Evolutionary conservation across 2,113 vertebrate genomes (phyloP).

Genomic region (Bos javanicus): DNA sequence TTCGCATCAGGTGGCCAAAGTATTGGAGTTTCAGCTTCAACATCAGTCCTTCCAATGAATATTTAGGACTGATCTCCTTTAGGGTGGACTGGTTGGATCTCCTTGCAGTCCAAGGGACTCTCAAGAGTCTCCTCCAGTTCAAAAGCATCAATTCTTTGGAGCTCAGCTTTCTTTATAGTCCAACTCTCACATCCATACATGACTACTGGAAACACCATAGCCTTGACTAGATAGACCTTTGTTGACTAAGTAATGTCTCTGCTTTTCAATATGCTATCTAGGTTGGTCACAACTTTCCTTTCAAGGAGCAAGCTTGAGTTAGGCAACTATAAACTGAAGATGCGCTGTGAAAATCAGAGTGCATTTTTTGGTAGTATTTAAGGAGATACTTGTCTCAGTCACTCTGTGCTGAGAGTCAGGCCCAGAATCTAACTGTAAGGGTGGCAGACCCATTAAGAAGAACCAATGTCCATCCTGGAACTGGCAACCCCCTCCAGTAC

Average conservation of each 20-base stretch:
- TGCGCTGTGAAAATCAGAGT: neutral
- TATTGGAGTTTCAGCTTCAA: neutral
- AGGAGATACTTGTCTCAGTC: neutral
- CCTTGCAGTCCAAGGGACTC: neutral
- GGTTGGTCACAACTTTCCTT: neutral
- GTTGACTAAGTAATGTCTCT: neutral
- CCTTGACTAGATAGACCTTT: neutral
- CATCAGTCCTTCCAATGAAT: neutral
- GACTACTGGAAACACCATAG: neutral
- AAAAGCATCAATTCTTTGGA: neutral
- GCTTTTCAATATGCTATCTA: neutral
- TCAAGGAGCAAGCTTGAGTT: neutral
- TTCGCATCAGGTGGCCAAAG: neutral
- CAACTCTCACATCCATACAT: neutral
- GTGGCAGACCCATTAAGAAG: neutral
- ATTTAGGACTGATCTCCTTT: neutral
- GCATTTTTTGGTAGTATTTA: neutral
- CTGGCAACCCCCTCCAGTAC: neutral
- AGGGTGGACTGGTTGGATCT: neutral
- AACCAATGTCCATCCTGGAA: neutral
- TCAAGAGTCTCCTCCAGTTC: neutral
- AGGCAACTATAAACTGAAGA: neutral
- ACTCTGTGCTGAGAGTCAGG: neutral
- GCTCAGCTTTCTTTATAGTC: neutral
- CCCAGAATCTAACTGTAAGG: neutral